phyloP scores from a whole-genome alignment of 2,113 vertebrate genomes.

The Numida meleagris region DNA sequence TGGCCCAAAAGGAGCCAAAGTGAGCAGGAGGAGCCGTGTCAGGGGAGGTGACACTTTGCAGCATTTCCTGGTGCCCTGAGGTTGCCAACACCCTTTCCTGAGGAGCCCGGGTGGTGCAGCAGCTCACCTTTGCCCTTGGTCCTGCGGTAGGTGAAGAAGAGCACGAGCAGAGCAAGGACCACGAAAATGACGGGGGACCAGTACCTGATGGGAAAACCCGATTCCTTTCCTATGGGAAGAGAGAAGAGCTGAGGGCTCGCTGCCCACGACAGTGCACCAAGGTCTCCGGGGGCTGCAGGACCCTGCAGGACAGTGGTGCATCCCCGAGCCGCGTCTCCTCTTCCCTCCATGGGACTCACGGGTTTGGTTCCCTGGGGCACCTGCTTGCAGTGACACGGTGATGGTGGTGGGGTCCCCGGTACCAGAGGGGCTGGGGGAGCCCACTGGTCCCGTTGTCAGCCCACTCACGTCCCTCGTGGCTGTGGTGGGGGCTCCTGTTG shows the following conservation, averaged over 20 bases:
- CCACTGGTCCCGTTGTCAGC: fast-evolving
- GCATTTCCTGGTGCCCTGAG: neutral
- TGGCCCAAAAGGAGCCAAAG: fast-evolving
- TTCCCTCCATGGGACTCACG: neutral
- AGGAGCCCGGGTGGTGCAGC: too few species aligned
- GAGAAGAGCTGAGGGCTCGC: neutral
- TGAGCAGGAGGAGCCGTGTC: neutral
- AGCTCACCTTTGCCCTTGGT: neutral
- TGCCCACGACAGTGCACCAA: fast-evolving
- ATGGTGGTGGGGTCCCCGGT: fast-evolving
- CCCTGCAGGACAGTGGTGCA: neutral
- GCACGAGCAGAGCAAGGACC: neutral
- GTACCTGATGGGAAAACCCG: neutral
- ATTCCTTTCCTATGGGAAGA: fast-evolving
- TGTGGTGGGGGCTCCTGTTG: fast-evolving
- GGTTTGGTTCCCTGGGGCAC: fast-evolving
- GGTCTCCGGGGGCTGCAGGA: neutral
- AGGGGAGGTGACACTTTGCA: fast-evolving
- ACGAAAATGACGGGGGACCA: constrained; percentile 2
- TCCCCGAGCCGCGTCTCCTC: fast-evolving
- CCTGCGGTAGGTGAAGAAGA: constrained; percentile 13
- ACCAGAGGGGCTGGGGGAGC: fast-evolving
- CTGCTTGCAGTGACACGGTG: fast-evolving
- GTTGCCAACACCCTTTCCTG: neutral
- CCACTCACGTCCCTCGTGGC: fast-evolving